Base-by-base conservation (phyloP, 2,888 invertebrate genomes). In the Acronicta aceris region DNA sequence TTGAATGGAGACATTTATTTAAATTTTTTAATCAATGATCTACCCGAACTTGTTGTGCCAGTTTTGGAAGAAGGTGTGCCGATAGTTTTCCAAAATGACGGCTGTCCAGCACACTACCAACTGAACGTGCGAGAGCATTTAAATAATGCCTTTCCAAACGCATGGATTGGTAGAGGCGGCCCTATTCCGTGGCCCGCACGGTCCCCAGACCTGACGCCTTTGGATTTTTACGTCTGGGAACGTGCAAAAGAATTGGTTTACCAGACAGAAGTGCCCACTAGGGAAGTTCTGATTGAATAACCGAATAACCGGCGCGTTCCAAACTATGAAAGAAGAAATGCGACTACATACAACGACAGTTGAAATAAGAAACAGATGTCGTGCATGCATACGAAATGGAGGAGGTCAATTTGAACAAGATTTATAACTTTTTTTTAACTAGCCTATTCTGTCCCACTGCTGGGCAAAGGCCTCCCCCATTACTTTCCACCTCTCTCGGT, bases 1-100 rank as follows among this genome's bases (percentile, higher is more conserved):
- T 43, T 62, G n/a, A 59, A 56, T 25, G 57, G 59, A 47, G 47
- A 27, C 15, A 45, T 17, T 45, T 45, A 45, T 45, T 45, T 45
- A 45, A 21, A 45, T 21, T 45, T 45, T 45, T 27, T 27, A 27
- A 27, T 27, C 27, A 27, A 27, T 27, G 27, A 27, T 27, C 27
- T 27, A 27, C 27, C 27, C 27, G 5, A 27, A 27, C 27, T 27
- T 27, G 27, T 27, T 27, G 27, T 5, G 27, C 27, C 6, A 27
- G 27, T 27, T 27, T 27, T 27, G 27, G 27, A 27, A 27, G 27
- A 27, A 27, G 27, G 27, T 27, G 7, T 45, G 27, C 27, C 27
- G 27, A 27, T 27, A 27, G 27, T 27, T 40, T 52, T 43, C 42
- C 52, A 52, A 52, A 42, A 52, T 43, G 42, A 52, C 33, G 52